A percentile compares a stretch with the other conserved stretches of the same genome.
Evolutionary conservation across 2,797 vertebrate genomes (phyloP).

Genomic region (Lepidocolaptes lacrymiger): DNA sequence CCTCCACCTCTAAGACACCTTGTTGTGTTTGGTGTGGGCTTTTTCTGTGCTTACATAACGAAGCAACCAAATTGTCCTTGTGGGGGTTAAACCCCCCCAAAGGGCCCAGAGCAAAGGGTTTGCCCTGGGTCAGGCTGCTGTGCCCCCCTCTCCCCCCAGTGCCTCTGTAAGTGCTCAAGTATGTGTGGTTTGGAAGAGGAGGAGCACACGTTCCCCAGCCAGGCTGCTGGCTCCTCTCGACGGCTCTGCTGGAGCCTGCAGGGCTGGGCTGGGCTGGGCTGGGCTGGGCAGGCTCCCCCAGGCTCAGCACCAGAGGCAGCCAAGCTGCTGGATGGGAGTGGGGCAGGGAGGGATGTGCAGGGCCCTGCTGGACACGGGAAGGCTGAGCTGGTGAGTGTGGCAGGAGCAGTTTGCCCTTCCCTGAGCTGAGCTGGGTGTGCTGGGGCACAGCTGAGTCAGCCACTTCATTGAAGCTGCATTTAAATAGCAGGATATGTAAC

Average conservation of each 20-base stretch:
- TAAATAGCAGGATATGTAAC: not conserved
- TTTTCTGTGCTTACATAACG: not conserved
- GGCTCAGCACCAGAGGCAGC: not conserved
- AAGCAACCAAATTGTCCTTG: not conserved
- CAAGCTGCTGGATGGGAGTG: not conserved
- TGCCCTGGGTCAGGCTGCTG: conserved; percentile 47
- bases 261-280: conserved; percentile 16
- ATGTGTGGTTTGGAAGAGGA: conserved; percentile 78
- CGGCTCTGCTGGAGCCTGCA: not conserved
- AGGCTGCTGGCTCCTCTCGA: conserved; percentile 62
- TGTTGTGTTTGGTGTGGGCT: not conserved
- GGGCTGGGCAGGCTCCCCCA: conserved; percentile 43
- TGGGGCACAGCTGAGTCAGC: not conserved
- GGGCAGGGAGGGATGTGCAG: not conserved
- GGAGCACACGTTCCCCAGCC: conserved; percentile 60
- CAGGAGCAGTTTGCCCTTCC: not conserved
- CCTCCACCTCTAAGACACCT: not conserved
- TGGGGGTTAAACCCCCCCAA: not conserved
- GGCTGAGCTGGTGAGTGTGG: not conserved
- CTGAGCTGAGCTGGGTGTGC: not conserved
- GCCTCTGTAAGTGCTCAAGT: conserved; percentile 73
- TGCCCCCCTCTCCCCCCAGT: conserved; percentile 52
- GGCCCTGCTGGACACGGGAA: not conserved
- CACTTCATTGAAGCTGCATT: not conserved
- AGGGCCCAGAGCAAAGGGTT: conserved; percentile 1